phyloP scores from a whole-genome alignment of 2,113 vertebrate species.

The Gracilinanus agilis region DNA sequence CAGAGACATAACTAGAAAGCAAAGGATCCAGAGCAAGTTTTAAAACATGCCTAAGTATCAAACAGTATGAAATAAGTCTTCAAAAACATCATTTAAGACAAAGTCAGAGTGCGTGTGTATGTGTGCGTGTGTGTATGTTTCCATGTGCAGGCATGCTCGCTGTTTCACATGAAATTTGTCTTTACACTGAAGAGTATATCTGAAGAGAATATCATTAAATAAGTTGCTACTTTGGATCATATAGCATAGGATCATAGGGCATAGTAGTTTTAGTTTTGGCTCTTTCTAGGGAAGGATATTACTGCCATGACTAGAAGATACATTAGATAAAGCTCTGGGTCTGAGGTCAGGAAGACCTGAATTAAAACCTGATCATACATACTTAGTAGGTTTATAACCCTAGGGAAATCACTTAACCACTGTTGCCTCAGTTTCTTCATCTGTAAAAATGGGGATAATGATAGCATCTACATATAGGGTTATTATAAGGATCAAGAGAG shows the following conservation, averaged over 20 bases:
- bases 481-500: not conserved
- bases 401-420: not conserved
- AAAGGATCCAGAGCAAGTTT: not conserved
- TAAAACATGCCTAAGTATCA: not conserved
- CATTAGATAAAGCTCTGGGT: not conserved
- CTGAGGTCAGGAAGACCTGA: not conserved
- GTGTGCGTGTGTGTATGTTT: too few species aligned
- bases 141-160: not conserved
- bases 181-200: slow-evolving; percentile 52
- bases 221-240: slow-evolving; percentile 65
- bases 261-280: slow-evolving; percentile 53
- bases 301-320: not conserved
- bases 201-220: slow-evolving; percentile 74
- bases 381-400: not conserved
- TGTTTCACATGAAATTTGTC: slow-evolving; percentile 64
- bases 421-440: not conserved
- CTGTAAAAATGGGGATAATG: not conserved
- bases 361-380: not conserved
- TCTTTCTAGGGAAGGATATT: slow-evolving; percentile 59
- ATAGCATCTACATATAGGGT: not conserved
- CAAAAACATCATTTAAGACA: not conserved
- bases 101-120: not conserved
- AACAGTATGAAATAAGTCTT: not conserved
- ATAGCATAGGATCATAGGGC: slow-evolving; percentile 58
- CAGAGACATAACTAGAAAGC: not conserved